Evolutionary conservation across 1,140 invertebrate species (phyloP).

Genomic region (Drosophila pallidifrons): DNA sequence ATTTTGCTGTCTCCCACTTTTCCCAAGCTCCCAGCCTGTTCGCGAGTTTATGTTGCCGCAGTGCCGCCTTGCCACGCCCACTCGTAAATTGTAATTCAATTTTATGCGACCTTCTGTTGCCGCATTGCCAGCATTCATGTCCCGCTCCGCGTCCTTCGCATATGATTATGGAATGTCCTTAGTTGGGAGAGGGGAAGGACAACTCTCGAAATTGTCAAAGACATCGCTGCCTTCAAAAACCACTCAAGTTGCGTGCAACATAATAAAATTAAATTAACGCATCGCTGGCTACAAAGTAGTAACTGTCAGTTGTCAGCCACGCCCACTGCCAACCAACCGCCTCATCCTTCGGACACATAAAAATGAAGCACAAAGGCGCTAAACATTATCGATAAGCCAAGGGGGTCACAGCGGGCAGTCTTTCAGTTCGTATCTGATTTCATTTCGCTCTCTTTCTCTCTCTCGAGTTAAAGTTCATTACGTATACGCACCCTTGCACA

Average conservation of each 20-base stretch:
- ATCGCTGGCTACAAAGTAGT: constrained; percentile 50
- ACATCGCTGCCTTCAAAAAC: constrained; percentile 34
- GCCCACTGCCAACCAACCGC: background rate
- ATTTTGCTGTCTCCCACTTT: constrained; percentile 34
- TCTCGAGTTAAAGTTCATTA: constrained; percentile 32
- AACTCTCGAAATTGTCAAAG: constrained; percentile 40
- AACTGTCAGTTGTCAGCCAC: constrained; percentile 46
- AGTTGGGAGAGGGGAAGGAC: background rate
- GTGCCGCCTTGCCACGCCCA: constrained; percentile 30
- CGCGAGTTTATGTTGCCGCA: constrained; percentile 71
- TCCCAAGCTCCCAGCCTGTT: background rate
- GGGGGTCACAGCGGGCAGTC: constrained; percentile 31
- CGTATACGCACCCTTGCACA: constrained; percentile 88
- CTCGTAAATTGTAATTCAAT: constrained; percentile 73
- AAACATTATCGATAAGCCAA: constrained; percentile 56
- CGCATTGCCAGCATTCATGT: constrained; percentile 36
- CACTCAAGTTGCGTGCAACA: constrained; percentile 61
- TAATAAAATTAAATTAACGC: constrained; percentile 81
- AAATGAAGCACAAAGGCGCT: constrained; percentile 45
- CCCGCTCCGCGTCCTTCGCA: constrained; percentile 42
- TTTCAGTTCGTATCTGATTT: background rate
- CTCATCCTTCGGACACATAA: constrained; percentile 8
- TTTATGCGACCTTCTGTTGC: constrained; percentile 81
- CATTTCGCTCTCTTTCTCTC: background rate
- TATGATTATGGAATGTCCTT: constrained; percentile 74